Evolutionary conservation across 2,888 invertebrate species (phyloP).

Genomic region (Stramonita haemastoma): DNA sequence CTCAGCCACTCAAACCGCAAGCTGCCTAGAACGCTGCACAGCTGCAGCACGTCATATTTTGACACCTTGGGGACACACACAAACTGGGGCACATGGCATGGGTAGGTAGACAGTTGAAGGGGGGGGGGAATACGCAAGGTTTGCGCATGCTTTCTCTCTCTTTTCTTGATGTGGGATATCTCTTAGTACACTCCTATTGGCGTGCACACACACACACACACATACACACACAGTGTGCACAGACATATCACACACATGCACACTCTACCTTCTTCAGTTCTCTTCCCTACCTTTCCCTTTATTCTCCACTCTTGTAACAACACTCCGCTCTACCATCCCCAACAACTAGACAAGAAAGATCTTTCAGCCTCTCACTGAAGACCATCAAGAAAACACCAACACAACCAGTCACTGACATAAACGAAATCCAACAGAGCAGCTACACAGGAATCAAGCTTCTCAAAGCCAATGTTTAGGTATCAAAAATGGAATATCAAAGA

Average conservation of each 20-base stretch:
- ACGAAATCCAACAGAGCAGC: background rate
- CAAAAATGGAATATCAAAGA: background rate
- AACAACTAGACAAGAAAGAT: background rate
- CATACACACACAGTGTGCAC: background rate
- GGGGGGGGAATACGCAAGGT: background rate
- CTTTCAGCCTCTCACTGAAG: background rate
- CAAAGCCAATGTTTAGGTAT: slow-evolving; percentile 3
- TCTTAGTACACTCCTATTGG: background rate
- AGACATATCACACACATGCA: background rate
- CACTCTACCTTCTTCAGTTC: background rate
- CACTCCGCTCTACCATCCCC: background rate
- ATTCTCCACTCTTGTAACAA: background rate
- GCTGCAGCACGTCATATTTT: slow-evolving; percentile 16
- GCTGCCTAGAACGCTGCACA: slow-evolving; percentile 31
- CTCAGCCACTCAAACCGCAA: background rate
- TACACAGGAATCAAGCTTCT: background rate
- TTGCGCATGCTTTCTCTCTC: background rate
- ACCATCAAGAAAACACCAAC: background rate
- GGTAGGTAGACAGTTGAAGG: background rate
- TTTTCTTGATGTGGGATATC: background rate
- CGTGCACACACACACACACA: background rate
- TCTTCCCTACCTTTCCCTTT: background rate
- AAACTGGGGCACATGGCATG: background rate
- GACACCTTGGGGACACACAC: slow-evolving; percentile 18
- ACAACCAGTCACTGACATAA: background rate